Conservation (phyloP, 2,113 vertebrate species). For the Numida meleagris region DNA sequence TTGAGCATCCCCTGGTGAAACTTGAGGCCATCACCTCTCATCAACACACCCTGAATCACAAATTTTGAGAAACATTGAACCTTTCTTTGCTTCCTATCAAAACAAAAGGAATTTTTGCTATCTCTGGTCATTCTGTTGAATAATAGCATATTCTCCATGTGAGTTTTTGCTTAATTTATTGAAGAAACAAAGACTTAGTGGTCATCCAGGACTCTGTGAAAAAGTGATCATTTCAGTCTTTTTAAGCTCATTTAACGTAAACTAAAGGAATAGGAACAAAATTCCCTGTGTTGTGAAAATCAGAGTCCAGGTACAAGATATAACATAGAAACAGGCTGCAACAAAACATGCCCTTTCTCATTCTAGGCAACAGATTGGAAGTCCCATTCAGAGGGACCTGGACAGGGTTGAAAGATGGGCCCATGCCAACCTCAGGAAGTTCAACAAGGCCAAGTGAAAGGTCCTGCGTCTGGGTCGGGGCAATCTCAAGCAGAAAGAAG, state of each 20-base stretch:
- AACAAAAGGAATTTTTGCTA: background rate
- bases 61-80: background rate
- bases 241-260: background rate
- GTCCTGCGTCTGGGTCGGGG: too few species aligned
- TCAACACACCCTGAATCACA: background rate
- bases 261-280: background rate
- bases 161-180: background rate
- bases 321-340: background rate
- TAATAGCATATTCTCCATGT: background rate
- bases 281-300: background rate
- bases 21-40: too few species aligned
- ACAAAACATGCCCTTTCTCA: background rate
- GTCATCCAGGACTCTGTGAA: background rate
- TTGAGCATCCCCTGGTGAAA: too few species aligned
- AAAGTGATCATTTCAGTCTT: background rate
- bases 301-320: rapidly evolving
- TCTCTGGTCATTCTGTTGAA: background rate
- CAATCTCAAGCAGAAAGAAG: too few species aligned
- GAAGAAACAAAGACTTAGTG: background rate
- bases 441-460: too few species aligned
- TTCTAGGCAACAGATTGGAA: background rate
- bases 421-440: too few species aligned
- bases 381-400: too few species aligned
- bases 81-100: background rate
- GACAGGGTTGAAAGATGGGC: too few species aligned